phyloP scores from a whole-genome alignment of 2,797 vertebrate genomes.

The Mycteria americana region DNA sequence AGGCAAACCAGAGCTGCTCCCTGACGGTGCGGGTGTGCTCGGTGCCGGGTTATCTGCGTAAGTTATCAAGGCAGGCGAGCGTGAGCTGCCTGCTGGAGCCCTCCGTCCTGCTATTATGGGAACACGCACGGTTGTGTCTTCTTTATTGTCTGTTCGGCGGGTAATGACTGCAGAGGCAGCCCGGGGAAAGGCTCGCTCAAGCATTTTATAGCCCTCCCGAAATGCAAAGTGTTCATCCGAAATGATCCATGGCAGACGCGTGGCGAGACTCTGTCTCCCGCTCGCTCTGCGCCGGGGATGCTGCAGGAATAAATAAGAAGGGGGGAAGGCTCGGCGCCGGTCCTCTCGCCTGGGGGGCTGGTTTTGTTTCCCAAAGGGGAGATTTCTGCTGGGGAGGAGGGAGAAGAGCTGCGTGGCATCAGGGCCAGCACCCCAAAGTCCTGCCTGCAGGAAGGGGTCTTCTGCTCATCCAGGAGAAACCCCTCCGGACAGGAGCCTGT shows the following conservation, averaged over 20 bases:
- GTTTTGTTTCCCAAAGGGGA: not conserved
- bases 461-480: not conserved
- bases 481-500: not conserved
- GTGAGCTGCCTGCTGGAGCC: not conserved
- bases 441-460: not conserved
- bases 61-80: not conserved
- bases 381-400: not conserved
- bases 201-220: not conserved
- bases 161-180: not conserved
- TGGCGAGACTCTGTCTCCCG: not conserved
- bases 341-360: accelerated
- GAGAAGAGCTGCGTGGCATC: too few species aligned
- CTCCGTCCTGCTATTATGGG: not conserved
- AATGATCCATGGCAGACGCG: not conserved
- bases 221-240: not conserved
- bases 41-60: not conserved
- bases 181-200: not conserved
- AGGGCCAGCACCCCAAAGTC: too few species aligned
- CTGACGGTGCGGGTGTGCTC: not conserved
- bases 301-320: not conserved
- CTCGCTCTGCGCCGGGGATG: not conserved
- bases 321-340: accelerated
- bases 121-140: not conserved
- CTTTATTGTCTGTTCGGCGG: not conserved
- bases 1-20: not conserved